Conservation (phyloP, 2,888 invertebrate species). For the Ditula angustiorana region DNA sequence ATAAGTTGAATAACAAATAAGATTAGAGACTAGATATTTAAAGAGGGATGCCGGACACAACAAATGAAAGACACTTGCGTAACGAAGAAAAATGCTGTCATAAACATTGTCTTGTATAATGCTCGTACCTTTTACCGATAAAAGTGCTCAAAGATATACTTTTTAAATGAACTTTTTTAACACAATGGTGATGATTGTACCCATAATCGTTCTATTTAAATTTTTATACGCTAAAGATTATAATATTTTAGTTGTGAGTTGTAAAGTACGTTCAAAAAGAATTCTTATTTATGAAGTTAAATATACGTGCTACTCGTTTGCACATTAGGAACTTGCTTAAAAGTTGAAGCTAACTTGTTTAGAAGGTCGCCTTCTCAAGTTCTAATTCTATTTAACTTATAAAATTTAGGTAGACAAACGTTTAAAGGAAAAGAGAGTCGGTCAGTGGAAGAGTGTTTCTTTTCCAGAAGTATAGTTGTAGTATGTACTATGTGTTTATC, state of each 20-base stretch:
- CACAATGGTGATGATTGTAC: too few relatives aligned
- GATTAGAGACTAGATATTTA: too few relatives aligned
- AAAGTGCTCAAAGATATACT: neutral
- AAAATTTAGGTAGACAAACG: neutral
- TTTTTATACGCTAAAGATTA: too few relatives aligned
- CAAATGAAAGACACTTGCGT: neutral
- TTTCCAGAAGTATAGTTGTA: neutral
- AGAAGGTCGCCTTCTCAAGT: neutral
- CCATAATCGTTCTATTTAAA: too few relatives aligned
- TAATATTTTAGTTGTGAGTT: too few relatives aligned
- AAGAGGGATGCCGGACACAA: neutral
- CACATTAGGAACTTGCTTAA: conserved; percentile 11
- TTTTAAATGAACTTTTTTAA: too few relatives aligned
- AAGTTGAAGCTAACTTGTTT: conserved; percentile 15
- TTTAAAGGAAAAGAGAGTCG: neutral
- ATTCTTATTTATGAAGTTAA: neutral
- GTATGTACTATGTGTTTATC: neutral
- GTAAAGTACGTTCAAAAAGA: too few relatives aligned
- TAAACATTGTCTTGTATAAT: neutral
- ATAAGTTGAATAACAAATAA: too few relatives aligned
- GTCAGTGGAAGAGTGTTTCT: neutral
- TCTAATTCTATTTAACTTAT: neutral
- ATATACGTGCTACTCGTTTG: neutral
- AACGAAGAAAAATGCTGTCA: neutral
- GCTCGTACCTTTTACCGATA: neutral